Evolutionary conservation across 2,888 invertebrate species (phyloP).

Genomic region (Ceriagrion tenellum): DNA sequence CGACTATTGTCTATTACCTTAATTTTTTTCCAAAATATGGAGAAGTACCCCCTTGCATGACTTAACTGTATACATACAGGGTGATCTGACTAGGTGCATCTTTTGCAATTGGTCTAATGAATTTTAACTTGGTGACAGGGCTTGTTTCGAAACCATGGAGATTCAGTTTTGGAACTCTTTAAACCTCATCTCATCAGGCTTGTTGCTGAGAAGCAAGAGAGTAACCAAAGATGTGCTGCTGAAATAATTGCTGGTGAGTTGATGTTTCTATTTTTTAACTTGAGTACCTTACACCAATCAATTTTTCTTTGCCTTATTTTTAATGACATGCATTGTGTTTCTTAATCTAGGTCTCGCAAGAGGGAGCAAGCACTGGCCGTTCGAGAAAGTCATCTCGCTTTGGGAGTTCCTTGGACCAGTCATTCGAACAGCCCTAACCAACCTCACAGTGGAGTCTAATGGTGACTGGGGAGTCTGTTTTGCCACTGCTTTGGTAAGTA

Average conservation of each 20-base stretch:
- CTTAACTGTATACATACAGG: too few relatives aligned
- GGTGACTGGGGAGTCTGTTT: slow-evolving; percentile 87
- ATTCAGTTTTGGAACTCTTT: slow-evolving; percentile 82
- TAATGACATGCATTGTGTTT: background rate
- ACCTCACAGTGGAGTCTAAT: slow-evolving; percentile 86
- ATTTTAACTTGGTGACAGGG: slow-evolving; percentile 77
- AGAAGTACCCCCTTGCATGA: too few relatives aligned
- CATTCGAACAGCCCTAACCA: slow-evolving; percentile 82
- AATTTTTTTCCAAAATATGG: too few relatives aligned
- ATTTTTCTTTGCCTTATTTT: background rate
- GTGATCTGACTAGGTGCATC: too few relatives aligned
- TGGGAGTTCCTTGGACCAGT: slow-evolving; percentile 84
- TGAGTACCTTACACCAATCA: background rate
- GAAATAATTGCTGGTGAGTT: slow-evolving; percentile 85
- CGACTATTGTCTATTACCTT: too few relatives aligned
- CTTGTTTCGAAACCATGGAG: slow-evolving; percentile 89
- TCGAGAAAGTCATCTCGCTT: slow-evolving; percentile 81
- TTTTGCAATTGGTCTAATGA: background rate
- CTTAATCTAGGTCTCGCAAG: slow-evolving; percentile 82
- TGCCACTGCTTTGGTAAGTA: slow-evolving; percentile 82
- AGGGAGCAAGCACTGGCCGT: slow-evolving; percentile 92
- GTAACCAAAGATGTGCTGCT: slow-evolving; percentile 89
- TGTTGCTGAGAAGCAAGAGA: slow-evolving; percentile 85
- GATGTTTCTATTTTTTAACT: background rate
- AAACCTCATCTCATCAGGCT: slow-evolving; percentile 84